These are phyloP conservation scores for Polymixis lichenea DNA, from an alignment of 2,888 invertebrate species.

Conservation along the genomic window DNA sequence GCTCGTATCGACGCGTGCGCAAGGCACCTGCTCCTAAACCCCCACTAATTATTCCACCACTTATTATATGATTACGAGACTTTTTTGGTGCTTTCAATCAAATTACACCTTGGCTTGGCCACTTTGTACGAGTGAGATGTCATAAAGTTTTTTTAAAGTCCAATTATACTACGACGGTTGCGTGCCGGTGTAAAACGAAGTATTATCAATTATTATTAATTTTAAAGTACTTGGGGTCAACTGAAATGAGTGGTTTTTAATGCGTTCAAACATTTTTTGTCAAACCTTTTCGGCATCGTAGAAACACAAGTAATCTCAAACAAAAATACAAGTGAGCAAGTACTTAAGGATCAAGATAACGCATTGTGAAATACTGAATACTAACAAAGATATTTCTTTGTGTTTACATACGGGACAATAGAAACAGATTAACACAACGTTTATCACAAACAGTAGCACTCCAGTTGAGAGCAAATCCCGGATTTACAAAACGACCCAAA, in stretches of 20 bases:
- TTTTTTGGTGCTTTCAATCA: conserved; percentile 91
- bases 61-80: conserved; percentile 90
- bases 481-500: conserved; percentile 56
- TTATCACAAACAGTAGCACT: conserved; percentile 65
- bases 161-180: conserved; percentile 77
- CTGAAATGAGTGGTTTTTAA: conserved; percentile 25
- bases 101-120: conserved; percentile 89
- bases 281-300: not conserved
- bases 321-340: conserved; percentile 26
- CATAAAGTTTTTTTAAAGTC: conserved; percentile 83
- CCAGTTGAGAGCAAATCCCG: conserved; percentile 39
- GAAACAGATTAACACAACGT: conserved; percentile 55
- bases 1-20: conserved; percentile 69
- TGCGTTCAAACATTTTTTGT: conserved; percentile 14
- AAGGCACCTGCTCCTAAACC: conserved; percentile 86
- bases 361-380: conserved; percentile 66
- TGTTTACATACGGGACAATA: conserved; percentile 67
- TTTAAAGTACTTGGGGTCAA: conserved; percentile 53
- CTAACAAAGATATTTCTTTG: conserved; percentile 60
- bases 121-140: conserved; percentile 89
- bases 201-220: conserved; percentile 73
- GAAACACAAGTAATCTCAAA: conserved; percentile 9
- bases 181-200: conserved; percentile 85
- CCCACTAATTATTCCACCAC: conserved; percentile 89
- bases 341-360: conserved; percentile 51